These are phyloP conservation scores for Sminthurinus aureus DNA, from an alignment of 2,888 invertebrate genomes.

Conservation along the genomic window DNA sequence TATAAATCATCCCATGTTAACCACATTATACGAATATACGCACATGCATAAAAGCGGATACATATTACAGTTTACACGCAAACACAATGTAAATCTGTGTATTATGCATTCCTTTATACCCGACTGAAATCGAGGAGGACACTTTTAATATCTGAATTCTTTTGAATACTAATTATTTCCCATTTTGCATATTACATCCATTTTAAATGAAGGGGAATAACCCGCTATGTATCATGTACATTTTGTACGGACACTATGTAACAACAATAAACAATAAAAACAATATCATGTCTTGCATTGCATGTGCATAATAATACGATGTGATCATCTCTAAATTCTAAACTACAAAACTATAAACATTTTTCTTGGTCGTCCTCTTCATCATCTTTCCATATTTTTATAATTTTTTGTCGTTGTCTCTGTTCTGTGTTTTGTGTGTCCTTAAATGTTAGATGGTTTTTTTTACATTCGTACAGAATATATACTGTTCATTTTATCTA, in stretches of 20 bases:
- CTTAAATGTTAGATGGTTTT: not conserved
- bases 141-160: not conserved
- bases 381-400: not conserved
- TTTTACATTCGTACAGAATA: not conserved
- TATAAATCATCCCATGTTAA: too few relatives aligned
- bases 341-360: not conserved
- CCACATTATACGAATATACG: too few relatives aligned
- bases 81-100: not conserved
- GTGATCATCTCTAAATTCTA: not conserved
- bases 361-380: not conserved
- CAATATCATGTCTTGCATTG: too few relatives aligned
- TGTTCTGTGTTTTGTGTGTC: not conserved
- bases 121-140: not conserved
- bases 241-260: too few relatives aligned
- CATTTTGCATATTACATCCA: too few relatives aligned
- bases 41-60: not conserved
- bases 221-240: not conserved
- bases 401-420: not conserved
- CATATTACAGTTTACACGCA: not conserved
- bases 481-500: too few relatives aligned
- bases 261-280: too few relatives aligned
- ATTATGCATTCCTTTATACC: not conserved
- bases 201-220: not conserved
- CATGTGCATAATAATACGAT: not conserved
- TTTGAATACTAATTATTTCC: not conserved